Evolutionary conservation across 2,888 invertebrate species (phyloP), one percentile per base, ranked within the genome.

Genomic region (Octonoba sinensis): DNA sequence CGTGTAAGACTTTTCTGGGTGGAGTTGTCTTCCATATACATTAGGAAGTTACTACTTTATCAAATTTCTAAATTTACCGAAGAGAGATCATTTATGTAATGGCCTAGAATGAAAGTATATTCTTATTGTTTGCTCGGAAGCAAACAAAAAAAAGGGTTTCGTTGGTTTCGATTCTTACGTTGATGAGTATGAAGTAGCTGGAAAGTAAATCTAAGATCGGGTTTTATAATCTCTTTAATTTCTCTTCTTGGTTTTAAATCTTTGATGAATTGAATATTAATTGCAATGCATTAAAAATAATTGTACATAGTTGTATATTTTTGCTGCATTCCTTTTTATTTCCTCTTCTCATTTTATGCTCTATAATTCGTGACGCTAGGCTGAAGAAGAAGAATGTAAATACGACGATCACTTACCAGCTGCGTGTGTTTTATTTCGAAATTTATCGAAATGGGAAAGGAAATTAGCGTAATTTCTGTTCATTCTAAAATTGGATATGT

Each of bases 391-490:
- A 54, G 60, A 64, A 54, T 20, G 46, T 62, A 56, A 76, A 67
- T 76, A 70, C 56, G 76, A 69, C 71, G 77, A 64, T 79, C 59
- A 66, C 65, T 78, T 65, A 72, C 27, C 72, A 72, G 72, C 66
- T 79, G 78, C 70, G 69, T 79, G 60, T 79, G 67, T 79, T 78
- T 71, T 71, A 72, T 79, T 72, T 67, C 56, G 72, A 79, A 79
- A 67, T 67, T 71, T 60, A 16, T 51, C 2, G 44, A 62, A 62
- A 62, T 62, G 62, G 62, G 62, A 18, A 62, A 62, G 62, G 46
- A 44, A 62, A n/a, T 44, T 46, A 18, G 36, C 12, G 20, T 44
- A 62, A n/a, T 44, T 62, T 18, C n/a, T 44, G 27, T 27, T 15
- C 27, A 6, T 27, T 16, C 18, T 11, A n/a, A 0, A 44, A 6